These are phyloP conservation scores for Pasiphila rectangulata DNA, from an alignment of 2,888 invertebrate species.

Conservation along the genomic window DNA sequence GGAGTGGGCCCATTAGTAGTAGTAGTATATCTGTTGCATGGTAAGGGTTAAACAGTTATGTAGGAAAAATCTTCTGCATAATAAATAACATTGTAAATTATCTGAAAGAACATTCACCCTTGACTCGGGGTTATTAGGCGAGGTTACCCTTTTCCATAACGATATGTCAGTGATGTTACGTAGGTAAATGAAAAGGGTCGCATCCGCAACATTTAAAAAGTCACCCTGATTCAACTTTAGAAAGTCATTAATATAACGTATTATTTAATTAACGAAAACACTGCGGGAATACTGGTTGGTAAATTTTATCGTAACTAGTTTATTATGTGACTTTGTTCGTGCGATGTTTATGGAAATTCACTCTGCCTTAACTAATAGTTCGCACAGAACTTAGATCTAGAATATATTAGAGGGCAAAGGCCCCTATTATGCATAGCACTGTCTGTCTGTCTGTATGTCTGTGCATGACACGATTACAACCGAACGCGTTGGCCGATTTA, in stretches of 20 bases:
- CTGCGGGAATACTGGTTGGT: conserved; percentile 11
- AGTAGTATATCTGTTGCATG: no score
- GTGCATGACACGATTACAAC: no score
- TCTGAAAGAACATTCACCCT: conserved; percentile 9
- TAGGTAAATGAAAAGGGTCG: conserved; percentile 10
- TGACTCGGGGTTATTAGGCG: conserved; percentile 9
- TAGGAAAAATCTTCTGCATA: no score
- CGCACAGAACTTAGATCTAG: no score
- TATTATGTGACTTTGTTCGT: neutral
- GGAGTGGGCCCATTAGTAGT: no score
- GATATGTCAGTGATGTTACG: conserved; percentile 10
- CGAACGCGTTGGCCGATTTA: no score
- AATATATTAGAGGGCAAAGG: no score
- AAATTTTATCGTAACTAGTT: conserved; percentile 9
- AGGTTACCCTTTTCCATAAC: conserved; percentile 9
- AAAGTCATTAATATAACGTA: conserved; percentile 17
- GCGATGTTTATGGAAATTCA: no score
- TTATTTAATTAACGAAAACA: conserved; percentile 19
- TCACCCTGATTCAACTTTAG: conserved; percentile 13
- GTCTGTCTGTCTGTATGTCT: no score
- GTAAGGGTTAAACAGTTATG: no score
- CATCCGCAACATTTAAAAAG: conserved; percentile 11
- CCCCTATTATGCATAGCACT: no score
- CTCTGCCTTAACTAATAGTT: no score
- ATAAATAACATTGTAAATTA: neutral